Base-by-base conservation (phyloP, 2,113 vertebrate genomes). In the Xenopus laevis region DNA sequence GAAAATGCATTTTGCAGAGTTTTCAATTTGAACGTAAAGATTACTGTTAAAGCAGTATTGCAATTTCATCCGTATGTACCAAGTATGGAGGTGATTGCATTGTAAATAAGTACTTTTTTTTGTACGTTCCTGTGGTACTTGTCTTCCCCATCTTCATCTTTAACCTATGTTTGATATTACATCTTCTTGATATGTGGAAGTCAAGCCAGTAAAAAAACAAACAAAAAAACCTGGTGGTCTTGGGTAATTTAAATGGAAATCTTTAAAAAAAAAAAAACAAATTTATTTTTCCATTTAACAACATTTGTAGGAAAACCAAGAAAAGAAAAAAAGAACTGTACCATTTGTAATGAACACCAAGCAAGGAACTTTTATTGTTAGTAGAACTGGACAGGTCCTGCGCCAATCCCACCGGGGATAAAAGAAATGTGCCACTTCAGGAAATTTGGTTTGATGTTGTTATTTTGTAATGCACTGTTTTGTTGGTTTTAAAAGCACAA, bases 401-500 rank as follows among this genome's bases (percentile, higher is more conserved):
- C 86, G 89, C 95, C 93, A 94, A 92, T 93, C 92, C 89, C 88
- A 88, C 90, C 89, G 88, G 53, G 33, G 23, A 75, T 40, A 89
- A 92, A 82, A 78, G 58, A 83, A 88, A 95, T 93, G 94, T 96
- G 93, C 95, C 95, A 95, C 94, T 91, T 94, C 94, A 93, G 91
- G 89, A 89, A 90, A 84, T 91, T 89, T 85, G 79, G 80, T 84
- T 92, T 89, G 84, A 87, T 82, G 84, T 91, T 83, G 80, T 83
- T 69, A 10, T 86, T 84, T 84, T 94, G 91, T 96, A 96, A 97
- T 99, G 97, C 96, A 98, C 96, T 99, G 95, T 96, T 95, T 91
- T 93, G 92, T 99, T 98, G 93, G 94, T 98, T 98, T 98, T 96
- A 97, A 99, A 99, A 99, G 95, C 96, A 99, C 96, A 99, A 99